Percentiles rank a stretch among this genome's conserved stretches.
Conservation (phyloP, 2,888 invertebrate genomes). For the Caradrina clavipalpis region DNA sequence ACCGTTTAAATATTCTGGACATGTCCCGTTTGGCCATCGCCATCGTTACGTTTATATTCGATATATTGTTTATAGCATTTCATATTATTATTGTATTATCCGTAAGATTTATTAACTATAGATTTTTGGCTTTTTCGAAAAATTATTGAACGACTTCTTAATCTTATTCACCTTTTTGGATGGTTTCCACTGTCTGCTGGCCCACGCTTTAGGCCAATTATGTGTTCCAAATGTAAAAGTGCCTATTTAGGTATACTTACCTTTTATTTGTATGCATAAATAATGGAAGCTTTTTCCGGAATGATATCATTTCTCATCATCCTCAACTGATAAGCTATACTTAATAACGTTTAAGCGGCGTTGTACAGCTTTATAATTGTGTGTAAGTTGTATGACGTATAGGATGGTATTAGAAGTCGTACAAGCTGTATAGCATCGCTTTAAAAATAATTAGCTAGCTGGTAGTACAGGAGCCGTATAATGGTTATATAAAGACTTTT, state of each 20-base stretch:
- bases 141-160: slow-evolving; percentile 52
- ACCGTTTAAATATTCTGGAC: slow-evolving; percentile 35
- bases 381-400: not conserved
- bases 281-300: not conserved
- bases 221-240: slow-evolving; percentile 28
- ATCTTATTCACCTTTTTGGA: slow-evolving; percentile 55
- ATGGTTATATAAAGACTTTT: too few species aligned
- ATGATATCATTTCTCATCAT: not conserved
- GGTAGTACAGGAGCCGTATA: not conserved
- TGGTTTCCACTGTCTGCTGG: slow-evolving; percentile 37
- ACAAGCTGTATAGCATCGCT: not conserved
- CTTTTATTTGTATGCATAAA: slow-evolving; percentile 3
- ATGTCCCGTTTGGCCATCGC: slow-evolving; percentile 31
- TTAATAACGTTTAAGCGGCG: not conserved
- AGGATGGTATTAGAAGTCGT: not conserved
- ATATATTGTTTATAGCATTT: slow-evolving; percentile 26
- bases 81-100: slow-evolving; percentile 43
- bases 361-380: not conserved
- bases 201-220: slow-evolving; percentile 56
- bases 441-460: not conserved
- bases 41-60: slow-evolving; percentile 24
- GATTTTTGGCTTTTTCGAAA: slow-evolving; percentile 36
- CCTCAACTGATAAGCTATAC: not conserved
- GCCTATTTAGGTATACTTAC: slow-evolving; percentile 6
- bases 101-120: slow-evolving; percentile 47